Conservation (phyloP, 2,113 vertebrate genomes). For the Charina bottae region DNA sequence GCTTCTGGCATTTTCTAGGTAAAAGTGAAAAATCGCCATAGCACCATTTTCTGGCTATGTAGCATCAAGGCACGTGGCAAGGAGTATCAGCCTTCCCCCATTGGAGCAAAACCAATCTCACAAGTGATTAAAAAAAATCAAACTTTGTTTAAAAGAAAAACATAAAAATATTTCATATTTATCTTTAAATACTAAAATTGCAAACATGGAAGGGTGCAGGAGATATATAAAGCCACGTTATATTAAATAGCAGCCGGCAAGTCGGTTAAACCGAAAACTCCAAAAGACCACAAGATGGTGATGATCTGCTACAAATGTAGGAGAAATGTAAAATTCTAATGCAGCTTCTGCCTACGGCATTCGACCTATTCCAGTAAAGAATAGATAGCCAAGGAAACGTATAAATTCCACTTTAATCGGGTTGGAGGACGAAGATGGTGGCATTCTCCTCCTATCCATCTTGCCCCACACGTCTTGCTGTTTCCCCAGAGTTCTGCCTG, state of each 20-base stretch:
- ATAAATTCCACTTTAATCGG: too few relatives aligned
- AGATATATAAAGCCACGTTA: not conserved
- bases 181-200: not conserved
- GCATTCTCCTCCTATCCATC: too few relatives aligned
- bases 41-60: not conserved
- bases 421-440: too few relatives aligned
- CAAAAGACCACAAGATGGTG: not conserved
- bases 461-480: too few relatives aligned
- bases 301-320: not conserved
- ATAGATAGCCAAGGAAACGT: not conserved
- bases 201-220: not conserved
- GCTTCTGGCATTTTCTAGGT: not conserved
- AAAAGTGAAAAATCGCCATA: not conserved
- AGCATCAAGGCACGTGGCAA: not conserved
- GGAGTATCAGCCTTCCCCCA: not conserved
- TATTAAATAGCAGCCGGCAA: not conserved
- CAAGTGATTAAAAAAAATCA: not conserved
- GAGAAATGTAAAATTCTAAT: not conserved
- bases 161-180: not conserved
- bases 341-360: fast-evolving
- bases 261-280: not conserved
- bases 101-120: not conserved
- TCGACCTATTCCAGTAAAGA: not conserved
- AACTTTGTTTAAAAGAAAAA: not conserved
- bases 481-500: too few relatives aligned